Evolutionary conservation across 2,113 vertebrate species (phyloP), one percentile per base, ranked within the genome.

Genomic region (Anarhynchus alexandrinus): DNA sequence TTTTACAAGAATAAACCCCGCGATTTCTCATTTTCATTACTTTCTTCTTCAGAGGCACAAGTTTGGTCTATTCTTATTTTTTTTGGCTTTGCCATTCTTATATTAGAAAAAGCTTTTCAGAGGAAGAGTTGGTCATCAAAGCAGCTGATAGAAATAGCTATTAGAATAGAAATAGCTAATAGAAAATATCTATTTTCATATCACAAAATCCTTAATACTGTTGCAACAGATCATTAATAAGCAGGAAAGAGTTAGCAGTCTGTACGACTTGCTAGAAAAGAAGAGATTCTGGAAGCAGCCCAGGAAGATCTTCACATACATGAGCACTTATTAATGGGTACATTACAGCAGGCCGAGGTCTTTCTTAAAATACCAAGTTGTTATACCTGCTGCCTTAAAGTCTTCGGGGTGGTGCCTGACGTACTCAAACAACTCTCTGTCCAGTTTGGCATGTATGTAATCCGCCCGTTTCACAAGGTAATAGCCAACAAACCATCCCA

Each of bases 401-500:
- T 98, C 98, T 8, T 96, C 97, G 0, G 99, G 99, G 88, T 99
- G 99, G 2, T 82, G 96, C 77, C 76, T 96, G 2, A 99, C 23
- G 17, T 99, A 99, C 43, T 98, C 98, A 1, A 93, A 82, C 97
- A 99, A 95, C 6, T 99, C 99, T 13, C 97, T 97, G 95, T 99
- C 99, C 73, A 58, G 42, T 62, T 86, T 97, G 86, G 99, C 99
- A 1, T 97, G 80, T 0, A 83, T 2, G 87, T 99, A 99, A 7
- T 99, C 98, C 15, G 97, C 88, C 13, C 97, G 95, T 92, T 98
- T 99, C 3, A 93, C 45, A 0, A 99, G 5, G 40, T 98, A 98
- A 96, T 99, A 99, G 19, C 99, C 99, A 29, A 97, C 18, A 79
- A 99, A 98, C 98, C 98, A 98, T 4, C 99, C 99, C 78, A 99